Evolutionary conservation across 2,113 vertebrate species (phyloP).

Genomic region (Callithrix jacchus): DNA sequence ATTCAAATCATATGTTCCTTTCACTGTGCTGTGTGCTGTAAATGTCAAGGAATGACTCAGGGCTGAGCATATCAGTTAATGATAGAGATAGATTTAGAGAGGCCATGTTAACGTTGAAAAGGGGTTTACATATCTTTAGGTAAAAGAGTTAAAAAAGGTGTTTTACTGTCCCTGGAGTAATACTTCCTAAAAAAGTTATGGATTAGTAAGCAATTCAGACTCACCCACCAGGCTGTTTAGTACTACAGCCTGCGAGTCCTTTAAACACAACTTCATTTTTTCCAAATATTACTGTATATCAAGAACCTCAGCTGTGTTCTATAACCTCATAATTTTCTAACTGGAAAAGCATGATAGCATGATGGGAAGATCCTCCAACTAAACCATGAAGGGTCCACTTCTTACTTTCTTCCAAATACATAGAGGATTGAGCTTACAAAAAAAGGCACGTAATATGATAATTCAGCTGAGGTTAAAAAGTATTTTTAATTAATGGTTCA

Average conservation of each 20-base stretch:
- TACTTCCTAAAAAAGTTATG: background rate
- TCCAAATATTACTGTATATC: background rate
- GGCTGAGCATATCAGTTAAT: background rate
- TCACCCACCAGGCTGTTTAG: background rate
- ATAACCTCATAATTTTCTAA: background rate
- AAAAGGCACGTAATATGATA: background rate
- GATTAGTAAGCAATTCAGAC: background rate
- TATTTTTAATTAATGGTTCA: background rate
- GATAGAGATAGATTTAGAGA: background rate
- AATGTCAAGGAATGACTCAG: background rate
- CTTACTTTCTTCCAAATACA: background rate
- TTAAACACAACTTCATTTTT: background rate
- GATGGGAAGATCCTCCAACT: background rate
- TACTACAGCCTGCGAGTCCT: background rate
- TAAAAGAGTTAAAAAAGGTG: background rate
- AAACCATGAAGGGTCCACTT: fast-evolving
- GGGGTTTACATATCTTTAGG: background rate
- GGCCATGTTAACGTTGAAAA: background rate
- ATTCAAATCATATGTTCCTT: background rate
- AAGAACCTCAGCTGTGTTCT: background rate
- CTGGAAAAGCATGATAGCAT: background rate
- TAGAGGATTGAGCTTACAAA: background rate
- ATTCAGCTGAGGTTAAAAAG: background rate
- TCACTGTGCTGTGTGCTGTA: background rate
- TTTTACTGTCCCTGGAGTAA: background rate